Conservation (phyloP, 1,140 invertebrate genomes). For the Acromyrmex charruanus region DNA sequence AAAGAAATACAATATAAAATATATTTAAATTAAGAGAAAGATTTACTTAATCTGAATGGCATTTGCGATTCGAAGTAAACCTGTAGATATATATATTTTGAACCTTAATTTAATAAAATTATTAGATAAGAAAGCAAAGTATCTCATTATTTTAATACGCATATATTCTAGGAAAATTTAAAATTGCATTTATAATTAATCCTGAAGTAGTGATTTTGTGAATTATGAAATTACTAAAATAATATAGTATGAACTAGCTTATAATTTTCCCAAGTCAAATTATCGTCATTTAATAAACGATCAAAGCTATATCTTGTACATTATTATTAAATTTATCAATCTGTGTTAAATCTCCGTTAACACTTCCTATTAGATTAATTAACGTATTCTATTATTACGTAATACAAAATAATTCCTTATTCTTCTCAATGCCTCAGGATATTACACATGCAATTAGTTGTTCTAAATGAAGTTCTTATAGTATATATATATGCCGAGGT, state of each 20-base stretch:
- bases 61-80: background rate
- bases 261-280: slow-evolving; percentile 5
- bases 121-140: background rate
- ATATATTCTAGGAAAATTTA: too few species aligned
- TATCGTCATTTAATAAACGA: background rate
- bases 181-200: slow-evolving; percentile 1
- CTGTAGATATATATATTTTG: background rate
- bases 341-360: background rate
- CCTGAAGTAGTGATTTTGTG: background rate
- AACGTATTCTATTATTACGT: background rate
- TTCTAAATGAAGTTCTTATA: background rate
- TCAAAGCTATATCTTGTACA: background rate
- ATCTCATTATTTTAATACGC: background rate
- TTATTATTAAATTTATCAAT: background rate
- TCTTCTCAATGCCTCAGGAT: background rate
- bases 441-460: background rate
- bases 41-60: background rate
- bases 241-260: background rate
- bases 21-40: background rate
- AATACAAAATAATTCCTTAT: background rate
- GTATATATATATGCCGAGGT: too few species aligned
- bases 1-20: background rate
- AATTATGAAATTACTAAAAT: slow-evolving; percentile 12
- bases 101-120: background rate
- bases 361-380: background rate